phyloP scores from a whole-genome alignment of 2,888 invertebrate species.

The Apamea anceps region DNA sequence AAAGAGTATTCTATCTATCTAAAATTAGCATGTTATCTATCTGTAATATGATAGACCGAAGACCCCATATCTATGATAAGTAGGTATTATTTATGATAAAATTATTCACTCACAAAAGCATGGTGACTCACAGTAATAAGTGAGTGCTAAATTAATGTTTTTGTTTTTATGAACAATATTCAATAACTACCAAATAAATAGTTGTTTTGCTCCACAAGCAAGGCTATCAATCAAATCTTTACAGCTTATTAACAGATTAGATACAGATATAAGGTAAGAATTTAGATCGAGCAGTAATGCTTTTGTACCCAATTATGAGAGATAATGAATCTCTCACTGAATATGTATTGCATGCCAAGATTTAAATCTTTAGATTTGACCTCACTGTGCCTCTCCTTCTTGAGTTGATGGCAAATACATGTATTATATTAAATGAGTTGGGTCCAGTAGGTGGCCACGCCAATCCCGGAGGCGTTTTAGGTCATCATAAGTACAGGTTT shows the following conservation, averaged over 20 bases:
- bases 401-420: not conserved
- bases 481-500: not conserved
- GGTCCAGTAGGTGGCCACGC: not conserved
- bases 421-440: not conserved
- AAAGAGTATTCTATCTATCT: not conserved
- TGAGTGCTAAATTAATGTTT: not conserved
- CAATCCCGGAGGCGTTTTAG: not conserved
- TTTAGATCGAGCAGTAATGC: not conserved
- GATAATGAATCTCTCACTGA: not conserved
- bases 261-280: not conserved
- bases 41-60: not conserved
- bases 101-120: conserved; percentile 28
- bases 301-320: not conserved
- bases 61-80: conserved; percentile 20
- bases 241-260: not conserved
- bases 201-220: not conserved
- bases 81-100: conserved; percentile 30
- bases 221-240: conserved; percentile 5
- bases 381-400: not conserved
- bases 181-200: not conserved
- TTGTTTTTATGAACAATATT: conserved; percentile 13
- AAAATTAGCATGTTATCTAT: not conserved
- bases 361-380: not conserved
- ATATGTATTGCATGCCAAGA: not conserved
- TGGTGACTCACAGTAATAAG: conserved; percentile 28